phyloP scores from a whole-genome alignment of 35 echinoderm and acorn worm species.

The Lytechinus variegatus region DNA sequence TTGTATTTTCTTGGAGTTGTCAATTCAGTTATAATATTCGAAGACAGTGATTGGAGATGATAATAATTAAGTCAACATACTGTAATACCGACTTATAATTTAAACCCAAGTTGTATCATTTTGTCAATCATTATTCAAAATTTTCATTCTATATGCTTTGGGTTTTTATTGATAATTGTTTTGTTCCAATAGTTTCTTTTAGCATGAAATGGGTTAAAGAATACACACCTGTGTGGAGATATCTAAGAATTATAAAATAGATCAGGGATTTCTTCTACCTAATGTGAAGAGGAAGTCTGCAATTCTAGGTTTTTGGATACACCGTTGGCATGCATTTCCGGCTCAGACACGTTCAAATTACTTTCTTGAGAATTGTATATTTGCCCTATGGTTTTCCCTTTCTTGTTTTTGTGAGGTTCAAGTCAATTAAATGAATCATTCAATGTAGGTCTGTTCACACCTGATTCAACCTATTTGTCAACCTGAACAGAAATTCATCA shows the following conservation, averaged over 20 bases:
- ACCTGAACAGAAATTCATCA: too few species aligned
- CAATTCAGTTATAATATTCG: too few species aligned
- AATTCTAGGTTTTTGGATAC: neutral
- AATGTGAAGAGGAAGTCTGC: constrained; percentile 7
- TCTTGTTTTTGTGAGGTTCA: neutral
- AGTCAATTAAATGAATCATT: neutral
- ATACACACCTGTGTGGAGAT: neutral
- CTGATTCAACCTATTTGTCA: neutral
- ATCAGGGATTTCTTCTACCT: neutral
- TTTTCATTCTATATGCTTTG: too few species aligned
- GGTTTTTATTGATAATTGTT: too few species aligned
- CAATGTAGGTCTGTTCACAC: neutral
- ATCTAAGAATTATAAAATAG: neutral
- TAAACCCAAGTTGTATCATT: too few species aligned
- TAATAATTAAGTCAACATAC: too few species aligned
- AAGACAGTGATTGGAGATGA: too few species aligned
- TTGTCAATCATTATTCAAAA: too few species aligned
- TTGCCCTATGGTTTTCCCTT: neutral
- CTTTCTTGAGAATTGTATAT: neutral
- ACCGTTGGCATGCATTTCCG: neutral
- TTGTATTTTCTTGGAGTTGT: too few species aligned
- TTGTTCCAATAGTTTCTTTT: too few species aligned
- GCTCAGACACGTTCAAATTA: constrained; percentile 42
- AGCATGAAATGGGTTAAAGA: neutral
- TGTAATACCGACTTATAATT: too few species aligned